A percentile compares a stretch with the other conserved stretches of the same genome.
Evolutionary conservation across 2,888 invertebrate genomes (phyloP).

Genomic region (Hydriomena furcata): DNA sequence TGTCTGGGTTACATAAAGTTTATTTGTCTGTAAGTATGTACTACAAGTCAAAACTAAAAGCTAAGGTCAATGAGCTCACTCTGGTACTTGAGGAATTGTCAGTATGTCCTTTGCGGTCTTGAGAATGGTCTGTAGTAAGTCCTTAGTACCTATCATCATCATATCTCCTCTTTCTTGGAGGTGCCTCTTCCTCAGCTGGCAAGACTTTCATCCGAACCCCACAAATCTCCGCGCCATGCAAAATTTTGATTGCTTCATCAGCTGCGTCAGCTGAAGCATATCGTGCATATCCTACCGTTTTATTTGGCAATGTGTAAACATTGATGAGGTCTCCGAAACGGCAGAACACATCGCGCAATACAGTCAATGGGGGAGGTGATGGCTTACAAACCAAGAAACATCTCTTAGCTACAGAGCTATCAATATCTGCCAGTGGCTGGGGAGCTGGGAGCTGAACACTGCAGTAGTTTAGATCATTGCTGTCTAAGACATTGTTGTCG

Average conservation of each 20-base stretch:
- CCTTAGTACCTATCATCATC: constrained; percentile 29
- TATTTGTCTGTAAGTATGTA: constrained; percentile 46
- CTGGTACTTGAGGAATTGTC: background rate
- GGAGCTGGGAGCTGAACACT: constrained; percentile 88
- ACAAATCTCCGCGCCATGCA: constrained; percentile 95
- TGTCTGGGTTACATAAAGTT: constrained; percentile 24
- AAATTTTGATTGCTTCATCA: constrained; percentile 85
- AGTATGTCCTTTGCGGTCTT: background rate
- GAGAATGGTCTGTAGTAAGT: constrained; percentile 37
- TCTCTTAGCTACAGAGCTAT: constrained; percentile 86
- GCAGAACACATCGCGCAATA: constrained; percentile 94
- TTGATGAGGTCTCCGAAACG: constrained; percentile 96
- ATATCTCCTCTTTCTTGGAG: constrained; percentile 53
- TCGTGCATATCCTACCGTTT: constrained; percentile 96
- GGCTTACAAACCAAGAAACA: constrained; percentile 87
- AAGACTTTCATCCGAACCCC: constrained; percentile 94
- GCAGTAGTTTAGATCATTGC: constrained; percentile 78
- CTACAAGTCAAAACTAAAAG: constrained; percentile 27
- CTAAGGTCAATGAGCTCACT: constrained; percentile 22
- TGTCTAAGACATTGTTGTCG: constrained; percentile 48
- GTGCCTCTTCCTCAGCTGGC: constrained; percentile 89
- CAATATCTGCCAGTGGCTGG: constrained; percentile 87
- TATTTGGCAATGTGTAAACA: constrained; percentile 93
- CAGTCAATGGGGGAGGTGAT: constrained; percentile 88
- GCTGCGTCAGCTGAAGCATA: constrained; percentile 91